phyloP scores from a whole-genome alignment of 1,140 invertebrate species.

The Calliphora vicina region DNA sequence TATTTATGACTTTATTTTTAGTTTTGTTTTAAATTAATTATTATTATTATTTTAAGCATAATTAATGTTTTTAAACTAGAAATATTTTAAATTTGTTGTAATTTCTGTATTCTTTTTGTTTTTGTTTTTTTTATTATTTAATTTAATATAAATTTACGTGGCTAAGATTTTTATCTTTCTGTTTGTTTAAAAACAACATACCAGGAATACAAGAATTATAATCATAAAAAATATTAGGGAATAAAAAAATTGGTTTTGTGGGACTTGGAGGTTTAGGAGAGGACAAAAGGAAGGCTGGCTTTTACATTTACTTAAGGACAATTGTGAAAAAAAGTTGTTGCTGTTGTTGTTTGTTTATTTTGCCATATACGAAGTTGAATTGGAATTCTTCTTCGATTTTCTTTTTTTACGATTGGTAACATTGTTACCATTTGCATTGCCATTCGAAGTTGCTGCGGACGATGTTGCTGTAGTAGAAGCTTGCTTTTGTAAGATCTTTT shows the following conservation, averaged over 20 bases:
- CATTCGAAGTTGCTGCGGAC: slow-evolving; percentile 14
- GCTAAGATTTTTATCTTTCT: neutral
- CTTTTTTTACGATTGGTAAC: slow-evolving; percentile 55
- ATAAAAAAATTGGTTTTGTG: neutral
- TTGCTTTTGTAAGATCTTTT: slow-evolving; percentile 15
- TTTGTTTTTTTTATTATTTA: slow-evolving; percentile 20
- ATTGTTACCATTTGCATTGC: slow-evolving; percentile 37
- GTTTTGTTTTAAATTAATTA: neutral
- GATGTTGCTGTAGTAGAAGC: slow-evolving; percentile 31
- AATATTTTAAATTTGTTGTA: neutral
- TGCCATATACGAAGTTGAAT: neutral
- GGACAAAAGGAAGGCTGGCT: neutral
- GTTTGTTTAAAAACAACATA: neutral
- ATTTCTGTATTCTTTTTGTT: neutral
- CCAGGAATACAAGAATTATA: neutral
- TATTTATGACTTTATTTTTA: slow-evolving; percentile 21
- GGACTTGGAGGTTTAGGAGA: neutral
- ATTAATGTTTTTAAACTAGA: slow-evolving; percentile 20
- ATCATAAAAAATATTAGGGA: neutral
- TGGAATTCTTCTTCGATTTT: slow-evolving; percentile 47
- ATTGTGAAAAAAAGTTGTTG: neutral
- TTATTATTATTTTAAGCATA: slow-evolving; percentile 25
- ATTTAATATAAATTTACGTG: slow-evolving; percentile 30
- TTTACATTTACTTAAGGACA: neutral
- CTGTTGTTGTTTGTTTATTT: slow-evolving; percentile 2